These are phyloP conservation scores for Rutilus rutilus DNA, from an alignment of 2,113 vertebrate genomes.

Conservation along the genomic window DNA sequence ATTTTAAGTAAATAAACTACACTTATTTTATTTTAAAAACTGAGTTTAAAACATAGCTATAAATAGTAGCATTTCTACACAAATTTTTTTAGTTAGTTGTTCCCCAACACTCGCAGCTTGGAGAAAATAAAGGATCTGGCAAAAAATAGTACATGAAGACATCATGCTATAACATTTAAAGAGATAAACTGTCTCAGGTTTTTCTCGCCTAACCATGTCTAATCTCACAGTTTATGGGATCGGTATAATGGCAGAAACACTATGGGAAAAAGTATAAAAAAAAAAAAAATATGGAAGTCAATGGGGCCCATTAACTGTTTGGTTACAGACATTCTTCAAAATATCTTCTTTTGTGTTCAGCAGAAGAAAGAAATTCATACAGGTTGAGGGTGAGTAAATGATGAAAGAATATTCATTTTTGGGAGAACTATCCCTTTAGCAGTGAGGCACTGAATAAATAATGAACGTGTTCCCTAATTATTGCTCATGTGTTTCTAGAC, in stretches of 20 bases:
- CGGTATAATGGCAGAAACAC: background rate
- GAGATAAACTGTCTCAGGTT: background rate
- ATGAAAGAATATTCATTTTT: too few relatives aligned
- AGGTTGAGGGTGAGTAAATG: too few relatives aligned
- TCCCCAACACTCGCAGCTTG: background rate
- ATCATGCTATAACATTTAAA: background rate
- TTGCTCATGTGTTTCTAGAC: constrained; percentile 27
- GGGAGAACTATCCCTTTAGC: background rate
- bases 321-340: too few relatives aligned
- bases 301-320: too few relatives aligned
- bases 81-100: background rate
- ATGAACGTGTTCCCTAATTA: background rate
- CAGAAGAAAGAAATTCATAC: too few relatives aligned
- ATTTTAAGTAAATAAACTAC: background rate
- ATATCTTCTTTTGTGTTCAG: too few relatives aligned
- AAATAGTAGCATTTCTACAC: background rate
- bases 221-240: background rate
- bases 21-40: background rate
- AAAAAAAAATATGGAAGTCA: too few relatives aligned
- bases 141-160: background rate
- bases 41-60: background rate
- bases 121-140: background rate
- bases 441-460: constrained; percentile 1
- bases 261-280: too few relatives aligned
- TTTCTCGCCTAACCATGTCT: background rate